These are phyloP conservation scores for Myripristis jacobus DNA, from an alignment of 2,797 vertebrate genomes.

Conservation along the genomic window DNA sequence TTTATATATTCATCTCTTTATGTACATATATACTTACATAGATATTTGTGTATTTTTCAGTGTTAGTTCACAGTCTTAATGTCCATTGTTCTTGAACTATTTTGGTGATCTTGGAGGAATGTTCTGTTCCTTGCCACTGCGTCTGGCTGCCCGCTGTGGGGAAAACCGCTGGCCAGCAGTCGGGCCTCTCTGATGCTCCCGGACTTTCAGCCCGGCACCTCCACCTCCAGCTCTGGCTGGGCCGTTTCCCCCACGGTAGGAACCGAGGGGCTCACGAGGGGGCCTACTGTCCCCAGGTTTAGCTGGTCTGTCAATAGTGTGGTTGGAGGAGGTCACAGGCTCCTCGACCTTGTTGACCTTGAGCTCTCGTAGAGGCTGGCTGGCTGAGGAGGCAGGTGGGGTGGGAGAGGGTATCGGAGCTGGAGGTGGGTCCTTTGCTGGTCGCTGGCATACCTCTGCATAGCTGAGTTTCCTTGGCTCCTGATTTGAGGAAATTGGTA, in stretches of 20 bases:
- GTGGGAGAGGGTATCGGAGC: conserved; percentile 55
- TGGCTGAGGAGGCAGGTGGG: conserved; percentile 39
- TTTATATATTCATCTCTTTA: conserved; percentile 62
- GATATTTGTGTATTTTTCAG: background rate
- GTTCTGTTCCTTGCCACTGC: conserved; percentile 91
- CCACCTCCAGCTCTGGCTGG: conserved; percentile 78
- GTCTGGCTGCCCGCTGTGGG: conserved; percentile 87
- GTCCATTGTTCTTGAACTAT: conserved; percentile 64
- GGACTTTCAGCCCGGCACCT: conserved; percentile 85
- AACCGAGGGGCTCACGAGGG: conserved; percentile 81
- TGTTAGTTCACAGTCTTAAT: conserved; percentile 27
- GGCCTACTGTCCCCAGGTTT: conserved; percentile 71
- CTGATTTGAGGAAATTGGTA: conserved; percentile 65
- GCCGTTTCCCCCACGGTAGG: conserved; percentile 82
- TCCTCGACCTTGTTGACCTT: conserved; percentile 88
- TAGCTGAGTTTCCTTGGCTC: conserved; percentile 91
- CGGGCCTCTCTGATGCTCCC: conserved; percentile 89
- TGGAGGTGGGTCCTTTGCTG: conserved; percentile 83
- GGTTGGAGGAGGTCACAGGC: conserved; percentile 40
- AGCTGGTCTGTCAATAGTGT: conserved; percentile 62
- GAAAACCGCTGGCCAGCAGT: conserved; percentile 82
- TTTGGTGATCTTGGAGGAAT: conserved; percentile 92
- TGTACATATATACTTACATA: conserved; percentile 68
- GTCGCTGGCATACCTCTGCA: conserved; percentile 92
- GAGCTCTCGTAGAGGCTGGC: conserved; percentile 89